These are phyloP conservation scores for Scolopax rusticola DNA, from an alignment of 2,797 vertebrate species.

Conservation along the genomic window DNA sequence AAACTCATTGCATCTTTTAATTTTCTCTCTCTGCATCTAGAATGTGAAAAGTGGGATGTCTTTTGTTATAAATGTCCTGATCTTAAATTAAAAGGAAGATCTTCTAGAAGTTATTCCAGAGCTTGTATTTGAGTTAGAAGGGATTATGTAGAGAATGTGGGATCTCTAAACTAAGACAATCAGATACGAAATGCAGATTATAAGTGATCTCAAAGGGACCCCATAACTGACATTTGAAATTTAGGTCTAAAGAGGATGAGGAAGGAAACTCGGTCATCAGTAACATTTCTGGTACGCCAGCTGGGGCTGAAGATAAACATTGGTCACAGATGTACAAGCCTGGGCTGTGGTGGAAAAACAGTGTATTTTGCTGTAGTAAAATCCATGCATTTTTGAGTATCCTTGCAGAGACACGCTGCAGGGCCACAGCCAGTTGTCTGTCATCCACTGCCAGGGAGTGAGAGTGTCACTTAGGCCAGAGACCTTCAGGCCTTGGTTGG, in stretches of 20 bases:
- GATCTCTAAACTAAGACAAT: background rate
- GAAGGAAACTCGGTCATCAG: background rate
- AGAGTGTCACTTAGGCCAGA: accelerated
- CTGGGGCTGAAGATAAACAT: background rate
- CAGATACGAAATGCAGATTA: background rate
- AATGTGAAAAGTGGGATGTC: background rate
- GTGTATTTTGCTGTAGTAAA: background rate
- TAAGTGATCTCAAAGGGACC: accelerated
- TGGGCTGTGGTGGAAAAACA: background rate
- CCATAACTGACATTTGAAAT: background rate
- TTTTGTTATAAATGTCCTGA: background rate
- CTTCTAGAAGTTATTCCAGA: background rate
- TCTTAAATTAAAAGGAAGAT: background rate
- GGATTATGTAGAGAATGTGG: background rate
- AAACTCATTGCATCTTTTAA: background rate
- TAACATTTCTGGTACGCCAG: background rate
- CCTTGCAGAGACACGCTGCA: accelerated
- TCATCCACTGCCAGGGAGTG: background rate
- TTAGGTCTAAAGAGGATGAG: background rate
- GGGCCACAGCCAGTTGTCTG: background rate
- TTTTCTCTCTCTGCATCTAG: background rate
- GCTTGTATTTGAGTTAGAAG: accelerated
- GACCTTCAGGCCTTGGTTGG: background rate
- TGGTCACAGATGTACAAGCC: background rate
- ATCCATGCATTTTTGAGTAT: background rate